Conservation (phyloP, 2,888 invertebrate species). For the Diadegma fenestrale region DNA sequence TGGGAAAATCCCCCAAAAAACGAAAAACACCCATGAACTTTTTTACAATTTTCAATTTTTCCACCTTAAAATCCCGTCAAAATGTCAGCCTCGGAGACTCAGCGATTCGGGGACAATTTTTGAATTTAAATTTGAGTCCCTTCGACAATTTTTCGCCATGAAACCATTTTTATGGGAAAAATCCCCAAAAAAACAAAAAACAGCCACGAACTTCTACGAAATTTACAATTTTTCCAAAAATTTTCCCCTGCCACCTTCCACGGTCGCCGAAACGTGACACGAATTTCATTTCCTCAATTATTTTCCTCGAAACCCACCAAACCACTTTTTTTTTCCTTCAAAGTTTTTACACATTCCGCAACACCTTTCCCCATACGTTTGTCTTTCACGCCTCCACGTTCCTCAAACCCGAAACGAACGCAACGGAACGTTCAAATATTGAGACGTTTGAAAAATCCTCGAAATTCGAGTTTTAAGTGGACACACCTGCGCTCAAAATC, state of each 20-base stretch:
- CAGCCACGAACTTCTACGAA: neutral
- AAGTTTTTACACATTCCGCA: conserved; percentile 25
- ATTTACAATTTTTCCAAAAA: neutral
- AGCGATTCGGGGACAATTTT: conserved; percentile 22
- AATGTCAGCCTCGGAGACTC: no score
- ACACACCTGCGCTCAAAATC: conserved; percentile 13
- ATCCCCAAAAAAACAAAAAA: neutral
- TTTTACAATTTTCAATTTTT: no score
- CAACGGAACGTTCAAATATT: neutral
- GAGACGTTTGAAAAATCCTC: conserved; percentile 20
- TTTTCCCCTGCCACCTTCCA: neutral
- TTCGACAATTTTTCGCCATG: conserved; percentile 3
- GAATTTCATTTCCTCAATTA: conserved; percentile 56
- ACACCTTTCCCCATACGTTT: conserved; percentile 11
- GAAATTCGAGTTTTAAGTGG: conserved; percentile 23
- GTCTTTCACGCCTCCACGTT: conserved; percentile 56
- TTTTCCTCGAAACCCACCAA: neutral
- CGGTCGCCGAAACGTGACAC: conserved; percentile 57
- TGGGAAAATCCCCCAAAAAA: no score
- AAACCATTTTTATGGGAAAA: conserved; percentile 4
- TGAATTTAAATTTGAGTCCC: neutral
- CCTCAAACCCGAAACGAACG: conserved; percentile 26
- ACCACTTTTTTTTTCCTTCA: conserved; percentile 16
- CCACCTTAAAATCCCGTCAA: no score
- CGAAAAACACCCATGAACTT: no score